Percentiles rank a stretch among this genome's conserved stretches.
These are phyloP conservation scores for Rhinoraja longicauda DNA, from an alignment of 2,797 vertebrate genomes.

Conservation along the genomic window DNA sequence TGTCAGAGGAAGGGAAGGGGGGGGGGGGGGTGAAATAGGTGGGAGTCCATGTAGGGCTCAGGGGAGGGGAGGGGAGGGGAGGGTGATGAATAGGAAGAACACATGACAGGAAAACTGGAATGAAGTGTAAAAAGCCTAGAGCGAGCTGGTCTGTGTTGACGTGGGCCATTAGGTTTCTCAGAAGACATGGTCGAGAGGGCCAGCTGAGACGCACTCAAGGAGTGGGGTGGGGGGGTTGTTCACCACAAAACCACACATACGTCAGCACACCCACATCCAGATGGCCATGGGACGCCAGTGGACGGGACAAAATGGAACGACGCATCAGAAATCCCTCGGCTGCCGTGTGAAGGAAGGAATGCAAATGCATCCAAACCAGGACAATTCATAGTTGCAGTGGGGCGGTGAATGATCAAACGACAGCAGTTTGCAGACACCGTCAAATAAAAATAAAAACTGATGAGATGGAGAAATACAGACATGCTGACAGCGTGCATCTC, in stretches of 20 bases:
- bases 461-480: not conserved
- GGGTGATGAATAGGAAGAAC: too few relatives aligned
- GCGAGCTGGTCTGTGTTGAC: not conserved
- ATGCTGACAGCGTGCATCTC: not conserved
- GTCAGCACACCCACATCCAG: conserved; percentile 4
- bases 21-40: too few relatives aligned
- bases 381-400: not conserved
- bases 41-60: too few relatives aligned
- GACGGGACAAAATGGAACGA: not conserved
- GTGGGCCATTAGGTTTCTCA: not conserved
- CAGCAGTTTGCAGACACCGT: too few relatives aligned
- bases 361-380: not conserved
- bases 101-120: not conserved
- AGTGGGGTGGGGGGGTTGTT: not conserved
- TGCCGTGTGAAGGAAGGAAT: not conserved
- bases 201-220: not conserved
- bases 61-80: too few relatives aligned
- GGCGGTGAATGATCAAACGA: not conserved
- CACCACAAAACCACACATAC: conserved; percentile 11
- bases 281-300: not conserved
- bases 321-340: too few relatives aligned
- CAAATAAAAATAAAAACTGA: not conserved
- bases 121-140: not conserved
- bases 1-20: too few relatives aligned
- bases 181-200: too few relatives aligned